Evolutionary conservation across 2,113 vertebrate species (phyloP).

Genomic region (Chunga burmeisteri): DNA sequence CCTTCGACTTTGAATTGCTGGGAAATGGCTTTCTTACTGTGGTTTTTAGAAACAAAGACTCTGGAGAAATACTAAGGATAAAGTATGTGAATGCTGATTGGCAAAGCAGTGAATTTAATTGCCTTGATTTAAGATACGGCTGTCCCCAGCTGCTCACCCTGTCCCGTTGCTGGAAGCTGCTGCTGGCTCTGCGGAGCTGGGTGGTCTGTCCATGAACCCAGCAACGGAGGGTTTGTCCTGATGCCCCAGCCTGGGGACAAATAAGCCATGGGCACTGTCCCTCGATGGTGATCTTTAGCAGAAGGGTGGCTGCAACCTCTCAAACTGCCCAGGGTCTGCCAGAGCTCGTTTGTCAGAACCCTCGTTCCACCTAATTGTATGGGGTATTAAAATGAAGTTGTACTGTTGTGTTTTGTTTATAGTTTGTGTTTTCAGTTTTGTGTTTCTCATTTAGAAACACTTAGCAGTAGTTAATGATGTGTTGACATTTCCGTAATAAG

Average conservation of each 20-base stretch:
- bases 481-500: slow-evolving; percentile 17
- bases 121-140: background rate
- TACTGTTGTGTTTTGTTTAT: background rate
- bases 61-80: background rate
- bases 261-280: fast-evolving
- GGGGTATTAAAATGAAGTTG: background rate
- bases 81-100: background rate
- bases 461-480: slow-evolving; percentile 31
- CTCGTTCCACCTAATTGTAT: background rate
- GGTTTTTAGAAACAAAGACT: background rate
- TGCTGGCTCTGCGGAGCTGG: background rate
- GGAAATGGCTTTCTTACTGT: background rate
- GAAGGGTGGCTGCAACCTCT: background rate
- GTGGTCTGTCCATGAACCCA: background rate
- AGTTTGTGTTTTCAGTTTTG: background rate
- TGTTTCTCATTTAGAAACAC: slow-evolving; percentile 1
- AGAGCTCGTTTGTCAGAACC: background rate
- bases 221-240: background rate
- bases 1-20: background rate
- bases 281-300: background rate
- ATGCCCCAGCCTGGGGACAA: background rate
- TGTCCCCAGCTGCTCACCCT: background rate
- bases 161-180: background rate
- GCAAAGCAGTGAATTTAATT: background rate
- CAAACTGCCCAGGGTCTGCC: background rate